Evolutionary conservation across 2,797 vertebrate species (phyloP), one percentile per base, ranked within the genome.

Genomic region (Enteromius fasciolatus): DNA sequence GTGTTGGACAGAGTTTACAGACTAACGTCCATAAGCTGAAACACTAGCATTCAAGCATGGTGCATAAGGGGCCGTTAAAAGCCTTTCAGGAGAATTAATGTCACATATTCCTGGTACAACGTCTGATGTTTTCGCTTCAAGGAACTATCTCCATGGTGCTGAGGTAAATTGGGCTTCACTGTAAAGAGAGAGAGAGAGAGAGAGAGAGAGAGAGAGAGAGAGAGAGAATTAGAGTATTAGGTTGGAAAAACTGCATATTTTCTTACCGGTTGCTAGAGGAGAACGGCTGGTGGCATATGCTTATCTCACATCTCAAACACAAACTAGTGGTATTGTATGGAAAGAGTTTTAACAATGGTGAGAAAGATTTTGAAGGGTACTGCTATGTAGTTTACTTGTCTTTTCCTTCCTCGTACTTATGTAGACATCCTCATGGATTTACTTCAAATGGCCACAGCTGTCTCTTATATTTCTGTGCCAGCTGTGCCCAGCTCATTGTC

Each of bases 101-200:
- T 75, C 46, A 54, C 44, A 75, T 75, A 75, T 52, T 36, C 31
- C 1, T 2, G 15, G n/a, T 18, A 73, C n/a, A 67, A 31, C 3
- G n/a, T 39, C 28, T 81, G 80, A 82, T 82, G 59, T 75, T 76
- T 82, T n/a, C 64, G 23, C 72, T 82, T 67, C 46, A 75, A n/a
- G 11, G 46, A 63, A 48, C 41, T 31, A 72, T 52, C 33, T 52
- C 31, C 48, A 64, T 28, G 54, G 41, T 36, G 8, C 57, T 39
- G 14, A 23, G 31, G 14, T 81, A 75, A 81, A 23, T 41, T 39
- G 61, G 39, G 59, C 50, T 69, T 70, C 64, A 44, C 36, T 44
- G 50, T 54, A 44, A 76, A 59, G 9, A 36, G 67, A 44, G 36
- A 41, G 8, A 46, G 18, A 70, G 39, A 41, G 39, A 41, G 8